phyloP scores from a whole-genome alignment of 64 coral and sea anemone genomes.

The Montipora sp. region DNA sequence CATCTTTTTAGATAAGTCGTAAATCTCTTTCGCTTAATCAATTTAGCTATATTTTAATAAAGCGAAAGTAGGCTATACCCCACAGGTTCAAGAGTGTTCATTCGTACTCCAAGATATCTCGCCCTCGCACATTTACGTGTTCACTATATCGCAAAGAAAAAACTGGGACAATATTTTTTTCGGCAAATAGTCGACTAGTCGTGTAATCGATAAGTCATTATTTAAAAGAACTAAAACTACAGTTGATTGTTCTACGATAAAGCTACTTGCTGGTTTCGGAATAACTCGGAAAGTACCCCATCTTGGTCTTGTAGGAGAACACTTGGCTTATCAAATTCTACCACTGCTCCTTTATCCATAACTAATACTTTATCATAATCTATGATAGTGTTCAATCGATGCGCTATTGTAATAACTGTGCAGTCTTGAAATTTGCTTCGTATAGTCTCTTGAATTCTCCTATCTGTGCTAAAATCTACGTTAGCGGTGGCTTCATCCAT shows the following conservation, averaged over 20 bases:
- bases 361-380: slow-evolving; percentile 95
- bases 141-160: no score
- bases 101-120: no score
- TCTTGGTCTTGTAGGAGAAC: slow-evolving; percentile 70
- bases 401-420: slow-evolving; percentile 96
- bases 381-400: slow-evolving; percentile 93
- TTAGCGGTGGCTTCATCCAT: slow-evolving; percentile 96
- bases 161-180: no score
- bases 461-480: slow-evolving; percentile 92
- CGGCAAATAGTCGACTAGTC: no score
- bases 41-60: no score
- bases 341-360: slow-evolving; percentile 82
- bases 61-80: no score
- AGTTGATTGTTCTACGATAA: slow-evolving; percentile 47
- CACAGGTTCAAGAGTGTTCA: no score
- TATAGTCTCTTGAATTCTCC: slow-evolving; percentile 91
- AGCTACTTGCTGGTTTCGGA: slow-evolving; percentile 86
- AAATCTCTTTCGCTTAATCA: no score
- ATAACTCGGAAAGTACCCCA: slow-evolving; percentile 84
- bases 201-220: no score
- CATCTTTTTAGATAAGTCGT: no score
- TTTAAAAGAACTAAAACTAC: no score
- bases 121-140: no score
- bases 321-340: slow-evolving; percentile 85
- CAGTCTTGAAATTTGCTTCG: slow-evolving; percentile 88